Evolutionary conservation across 2,888 invertebrate species (phyloP).

Genomic region (Ormyrus labotus): DNA sequence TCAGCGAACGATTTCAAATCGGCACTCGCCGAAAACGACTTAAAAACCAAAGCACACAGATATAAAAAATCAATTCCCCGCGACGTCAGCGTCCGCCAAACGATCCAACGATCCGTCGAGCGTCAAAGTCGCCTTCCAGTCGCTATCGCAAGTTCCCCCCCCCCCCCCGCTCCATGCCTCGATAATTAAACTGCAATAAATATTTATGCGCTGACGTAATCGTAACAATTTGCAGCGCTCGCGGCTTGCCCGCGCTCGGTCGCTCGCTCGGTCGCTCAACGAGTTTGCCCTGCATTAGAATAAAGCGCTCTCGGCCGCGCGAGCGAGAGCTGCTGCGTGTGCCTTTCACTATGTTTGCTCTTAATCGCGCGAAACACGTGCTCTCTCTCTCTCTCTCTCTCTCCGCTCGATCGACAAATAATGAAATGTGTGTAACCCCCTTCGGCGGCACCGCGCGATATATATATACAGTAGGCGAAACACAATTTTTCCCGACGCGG

Average conservation of each 20-base stretch:
- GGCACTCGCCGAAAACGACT: no score
- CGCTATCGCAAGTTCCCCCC: no score
- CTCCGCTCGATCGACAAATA: slow-evolving; percentile 32
- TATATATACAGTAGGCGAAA: background rate
- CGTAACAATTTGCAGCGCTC: slow-evolving; percentile 32
- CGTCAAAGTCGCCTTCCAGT: no score
- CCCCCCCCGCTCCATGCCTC: background rate
- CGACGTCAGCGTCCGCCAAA: no score
- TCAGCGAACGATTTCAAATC: no score
- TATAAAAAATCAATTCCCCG: no score
- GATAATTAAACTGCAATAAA: slow-evolving; percentile 44
- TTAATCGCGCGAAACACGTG: slow-evolving; percentile 52
- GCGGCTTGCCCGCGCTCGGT: no score
- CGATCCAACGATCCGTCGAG: no score
- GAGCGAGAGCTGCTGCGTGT: background rate
- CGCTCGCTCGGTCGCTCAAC: background rate
- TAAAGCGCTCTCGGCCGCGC: slow-evolving; percentile 19
- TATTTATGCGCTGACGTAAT: slow-evolving; percentile 44
- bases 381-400: slow-evolving; percentile 4
- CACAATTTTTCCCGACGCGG: slow-evolving; percentile 1
- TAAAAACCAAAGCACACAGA: no score
- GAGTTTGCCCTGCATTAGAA: slow-evolving; percentile 48
- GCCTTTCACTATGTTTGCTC: slow-evolving; percentile 57
- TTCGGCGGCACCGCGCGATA: background rate
- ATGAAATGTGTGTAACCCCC: slow-evolving; percentile 44